phyloP scores from a whole-genome alignment of 2,888 invertebrate species.

The Ctenicera cuprea region DNA sequence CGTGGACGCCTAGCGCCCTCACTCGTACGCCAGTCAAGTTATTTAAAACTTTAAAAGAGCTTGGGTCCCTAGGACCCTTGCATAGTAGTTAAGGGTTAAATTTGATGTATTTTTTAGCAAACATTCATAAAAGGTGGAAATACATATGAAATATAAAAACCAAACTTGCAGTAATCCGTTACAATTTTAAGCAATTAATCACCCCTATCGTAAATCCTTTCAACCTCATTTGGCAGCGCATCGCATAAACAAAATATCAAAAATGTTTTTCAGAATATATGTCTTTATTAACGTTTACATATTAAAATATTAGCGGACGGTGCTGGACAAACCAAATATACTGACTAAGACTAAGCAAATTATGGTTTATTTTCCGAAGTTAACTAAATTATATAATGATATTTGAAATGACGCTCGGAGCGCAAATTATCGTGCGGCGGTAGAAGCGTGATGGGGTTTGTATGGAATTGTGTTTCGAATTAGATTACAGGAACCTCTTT shows the following conservation, averaged over 20 bases:
- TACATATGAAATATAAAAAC: constrained; percentile 10
- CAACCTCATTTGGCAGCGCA: constrained; percentile 22
- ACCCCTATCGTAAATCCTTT: constrained; percentile 32
- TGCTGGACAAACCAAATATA: constrained; percentile 8
- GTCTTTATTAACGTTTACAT: constrained; percentile 37
- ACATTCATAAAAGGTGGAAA: background rate
- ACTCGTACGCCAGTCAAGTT: no score
- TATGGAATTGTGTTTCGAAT: constrained; percentile 14
- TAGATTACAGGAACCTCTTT: constrained; percentile 14
- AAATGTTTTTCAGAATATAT: constrained; percentile 15
- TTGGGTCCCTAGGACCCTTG: no score
- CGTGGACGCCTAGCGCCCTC: no score
- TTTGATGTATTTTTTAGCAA: background rate
- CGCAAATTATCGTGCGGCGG: constrained; percentile 3
- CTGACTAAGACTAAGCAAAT: constrained; percentile 28
- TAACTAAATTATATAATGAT: constrained; percentile 25
- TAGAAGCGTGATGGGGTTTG: constrained; percentile 10
- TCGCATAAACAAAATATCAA: constrained; percentile 26
- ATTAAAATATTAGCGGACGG: constrained; percentile 29
- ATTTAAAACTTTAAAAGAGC: no score
- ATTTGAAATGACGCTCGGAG: constrained; percentile 4
- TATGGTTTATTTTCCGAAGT: constrained; percentile 29
- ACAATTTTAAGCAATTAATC: constrained; percentile 24
- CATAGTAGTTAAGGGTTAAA: no score
- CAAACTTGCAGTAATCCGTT: constrained; percentile 25